Base-by-base conservation (phyloP, 1,140 invertebrate species). In the Drosophila guanche region DNA sequence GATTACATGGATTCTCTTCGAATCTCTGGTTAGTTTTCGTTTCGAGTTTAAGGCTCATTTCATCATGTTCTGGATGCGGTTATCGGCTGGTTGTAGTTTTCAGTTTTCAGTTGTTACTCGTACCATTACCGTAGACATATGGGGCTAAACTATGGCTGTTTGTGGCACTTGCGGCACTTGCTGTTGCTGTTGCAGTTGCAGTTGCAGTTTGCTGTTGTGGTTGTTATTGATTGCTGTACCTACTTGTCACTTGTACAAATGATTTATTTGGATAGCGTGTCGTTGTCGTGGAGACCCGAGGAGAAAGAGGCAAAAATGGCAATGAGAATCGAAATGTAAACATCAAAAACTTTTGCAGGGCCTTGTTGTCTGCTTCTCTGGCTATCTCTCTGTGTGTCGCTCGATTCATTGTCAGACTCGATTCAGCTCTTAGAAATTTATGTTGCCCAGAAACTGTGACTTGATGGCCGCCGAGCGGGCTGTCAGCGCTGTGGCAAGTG, bases 361-460 rank as follows among this genome's bases (percentile, higher is more conserved):
- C 41, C 51, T 61, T 37, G 12, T 42, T 22, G 20, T 45, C 53
- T 41, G 16, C 23, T 20, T 37, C 41, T 14, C 22, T 60, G 25
- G 43, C 42, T 61, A 33, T 71, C 66, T 53, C 43, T 55, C 43
- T 54, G 55, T 61, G 47, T 60, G 40, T 46, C 54, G 50, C 48
- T 41, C 71, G 25, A 37, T 33, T 62, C 16, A 45, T 51, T 43
- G 57, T 56, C 47, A 41, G 48, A 47, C 51, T 63, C 47, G n/a
- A 6, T 22, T 61, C 48, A 7, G 27, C 47, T 68, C 72, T 78
- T 89, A 91, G 76, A 91, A 90, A 78, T 90, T 90, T 48, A 90
- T 86, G 69, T 91, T 91, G 84, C 90, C 90, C 80, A 91, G 55
- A 89, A 91, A 91, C 70, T 91, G 90, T 46, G 90, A 91, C 78